Evolutionary conservation across 2,113 vertebrate genomes (phyloP).

Genomic region (Odocoileus hemionus): DNA sequence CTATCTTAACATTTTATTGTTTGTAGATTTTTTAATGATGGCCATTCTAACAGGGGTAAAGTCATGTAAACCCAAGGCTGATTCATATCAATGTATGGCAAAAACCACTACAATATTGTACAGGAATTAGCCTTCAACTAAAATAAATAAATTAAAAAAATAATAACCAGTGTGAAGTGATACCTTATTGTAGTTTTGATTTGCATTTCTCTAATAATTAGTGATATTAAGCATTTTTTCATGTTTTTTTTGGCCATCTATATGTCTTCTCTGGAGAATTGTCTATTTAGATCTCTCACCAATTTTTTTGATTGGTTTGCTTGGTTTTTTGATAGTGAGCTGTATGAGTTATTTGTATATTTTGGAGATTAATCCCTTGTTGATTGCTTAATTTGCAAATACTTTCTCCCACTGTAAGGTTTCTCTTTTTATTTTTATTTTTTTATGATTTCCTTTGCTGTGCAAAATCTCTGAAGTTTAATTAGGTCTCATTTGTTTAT

Average conservation of each 20-base stretch:
- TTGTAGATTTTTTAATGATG: not conserved
- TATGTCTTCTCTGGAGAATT: not conserved
- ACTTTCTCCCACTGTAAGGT: not conserved
- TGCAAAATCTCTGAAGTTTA: not conserved
- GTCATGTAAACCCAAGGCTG: not conserved
- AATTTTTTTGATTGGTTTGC: not conserved
- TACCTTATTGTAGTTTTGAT: not conserved
- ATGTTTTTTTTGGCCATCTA: not conserved
- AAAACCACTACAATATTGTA: not conserved
- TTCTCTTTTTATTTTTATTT: not conserved
- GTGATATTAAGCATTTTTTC: not conserved
- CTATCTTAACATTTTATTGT: not conserved
- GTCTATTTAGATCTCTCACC: not conserved
- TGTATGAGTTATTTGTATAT: not conserved
- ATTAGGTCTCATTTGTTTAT: not conserved
- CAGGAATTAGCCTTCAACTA: not conserved
- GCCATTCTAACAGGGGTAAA: not conserved
- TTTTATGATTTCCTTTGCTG: not conserved
- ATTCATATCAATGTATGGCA: not conserved
- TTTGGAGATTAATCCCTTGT: not conserved
- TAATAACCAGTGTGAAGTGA: fast-evolving
- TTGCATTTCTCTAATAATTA: not conserved
- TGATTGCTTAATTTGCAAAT: not conserved
- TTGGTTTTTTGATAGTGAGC: not conserved
- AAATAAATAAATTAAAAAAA: not conserved